Conservation (phyloP, 2,888 invertebrate species). For the Ecdyonurus torrentis region DNA sequence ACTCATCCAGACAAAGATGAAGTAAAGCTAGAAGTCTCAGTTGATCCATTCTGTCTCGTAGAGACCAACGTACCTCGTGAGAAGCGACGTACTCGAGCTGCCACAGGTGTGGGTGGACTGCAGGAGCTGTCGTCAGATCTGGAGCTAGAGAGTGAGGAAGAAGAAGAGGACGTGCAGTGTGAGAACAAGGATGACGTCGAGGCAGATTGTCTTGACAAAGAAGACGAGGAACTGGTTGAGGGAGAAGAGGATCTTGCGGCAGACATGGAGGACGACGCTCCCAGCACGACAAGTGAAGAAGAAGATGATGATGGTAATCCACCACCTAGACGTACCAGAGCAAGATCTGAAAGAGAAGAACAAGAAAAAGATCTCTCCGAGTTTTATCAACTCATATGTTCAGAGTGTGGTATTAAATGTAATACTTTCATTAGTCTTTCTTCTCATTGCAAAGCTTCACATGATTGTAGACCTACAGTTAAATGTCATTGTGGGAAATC, state of each 20-base stretch:
- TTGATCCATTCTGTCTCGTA: not conserved
- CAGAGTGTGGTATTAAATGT: not conserved
- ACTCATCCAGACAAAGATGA: not conserved
- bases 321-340: not conserved
- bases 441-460: not conserved
- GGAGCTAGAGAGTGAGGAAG: not conserved
- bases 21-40: not conserved
- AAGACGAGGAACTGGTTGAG: not conserved
- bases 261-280: not conserved
- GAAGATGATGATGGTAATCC: not conserved
- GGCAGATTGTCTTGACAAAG: not conserved
- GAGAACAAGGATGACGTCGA: not conserved
- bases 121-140: not conserved
- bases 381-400: not conserved
- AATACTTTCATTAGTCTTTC: not conserved
- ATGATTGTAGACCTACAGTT: not conserved
- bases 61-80: not conserved
- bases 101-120: not conserved
- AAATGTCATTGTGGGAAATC: not conserved
- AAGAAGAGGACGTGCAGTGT: not conserved
- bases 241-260: not conserved
- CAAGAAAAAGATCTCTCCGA: conserved; percentile 1
- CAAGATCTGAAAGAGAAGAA: not conserved
- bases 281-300: not conserved
- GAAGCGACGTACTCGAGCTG: not conserved